These are phyloP conservation scores for Protula sp. DNA, from an alignment of 2,888 invertebrate genomes.

Conservation along the genomic window DNA sequence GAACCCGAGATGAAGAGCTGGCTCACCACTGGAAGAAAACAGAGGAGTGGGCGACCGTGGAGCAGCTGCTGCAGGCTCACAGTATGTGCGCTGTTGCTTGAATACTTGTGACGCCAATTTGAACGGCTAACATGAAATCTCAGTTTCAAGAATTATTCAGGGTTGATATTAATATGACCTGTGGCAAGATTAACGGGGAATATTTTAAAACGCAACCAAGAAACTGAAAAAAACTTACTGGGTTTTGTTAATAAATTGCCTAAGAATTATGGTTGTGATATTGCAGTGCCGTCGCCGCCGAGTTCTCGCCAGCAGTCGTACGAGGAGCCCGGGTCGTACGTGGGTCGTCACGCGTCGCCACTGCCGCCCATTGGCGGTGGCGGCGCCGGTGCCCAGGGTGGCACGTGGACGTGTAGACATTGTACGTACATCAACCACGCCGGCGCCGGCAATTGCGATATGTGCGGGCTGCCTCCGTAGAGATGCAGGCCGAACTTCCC, in stretches of 20 bases:
- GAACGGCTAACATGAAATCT: too few species aligned
- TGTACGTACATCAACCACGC: conserved; percentile 89
- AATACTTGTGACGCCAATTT: too few species aligned
- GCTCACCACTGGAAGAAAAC: conserved; percentile 71
- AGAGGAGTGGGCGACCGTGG: conserved; percentile 79
- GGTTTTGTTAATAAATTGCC: too few species aligned
- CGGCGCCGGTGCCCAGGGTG: conserved; percentile 43
- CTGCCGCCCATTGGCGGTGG: conserved; percentile 31
- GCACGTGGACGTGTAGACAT: conserved; percentile 82
- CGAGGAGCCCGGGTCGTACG: conserved; percentile 28
- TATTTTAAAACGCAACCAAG: too few species aligned
- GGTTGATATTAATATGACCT: too few species aligned
- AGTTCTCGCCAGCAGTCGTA: conserved; percentile 30
- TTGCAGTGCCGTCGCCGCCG: conserved; percentile 1
- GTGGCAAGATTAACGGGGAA: too few species aligned
- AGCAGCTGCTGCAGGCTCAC: conserved; percentile 54
- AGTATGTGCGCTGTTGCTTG: conserved; percentile 28
- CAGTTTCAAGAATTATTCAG: too few species aligned
- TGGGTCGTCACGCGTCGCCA: conserved; percentile 37
- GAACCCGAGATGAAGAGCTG: conserved; percentile 64
- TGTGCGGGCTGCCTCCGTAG: conserved; percentile 91
- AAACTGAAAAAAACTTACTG: too few species aligned
- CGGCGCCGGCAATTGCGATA: conserved; percentile 75
- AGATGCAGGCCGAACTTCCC: too few species aligned
- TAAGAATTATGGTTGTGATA: too few species aligned